These are phyloP conservation scores for Nomada lathburiana DNA, from an alignment of 2,888 invertebrate genomes.

Conservation along the genomic window DNA sequence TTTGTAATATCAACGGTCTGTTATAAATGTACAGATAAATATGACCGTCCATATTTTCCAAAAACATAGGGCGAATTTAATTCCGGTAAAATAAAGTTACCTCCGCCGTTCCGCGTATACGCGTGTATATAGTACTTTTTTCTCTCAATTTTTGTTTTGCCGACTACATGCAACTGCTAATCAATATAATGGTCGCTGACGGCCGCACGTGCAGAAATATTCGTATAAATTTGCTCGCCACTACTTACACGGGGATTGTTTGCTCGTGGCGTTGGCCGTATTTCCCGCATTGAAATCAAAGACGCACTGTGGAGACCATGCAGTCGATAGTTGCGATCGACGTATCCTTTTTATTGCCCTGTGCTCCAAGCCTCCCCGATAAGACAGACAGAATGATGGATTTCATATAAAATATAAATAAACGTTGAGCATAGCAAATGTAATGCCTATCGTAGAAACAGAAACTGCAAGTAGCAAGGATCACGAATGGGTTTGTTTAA, in stretches of 20 bases:
- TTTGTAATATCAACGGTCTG: not conserved
- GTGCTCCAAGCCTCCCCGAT: too few species aligned
- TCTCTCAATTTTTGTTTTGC: not conserved
- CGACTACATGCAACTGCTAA: slow-evolving; percentile 1
- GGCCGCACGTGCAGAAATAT: slow-evolving; percentile 21
- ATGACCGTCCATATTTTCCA: slow-evolving; percentile 18
- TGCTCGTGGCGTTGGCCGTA: not conserved
- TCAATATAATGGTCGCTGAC: slow-evolving; percentile 20
- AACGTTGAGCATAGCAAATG: not conserved
- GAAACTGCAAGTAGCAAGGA: slow-evolving; percentile 23
- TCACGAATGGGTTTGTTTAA: slow-evolving; percentile 10
- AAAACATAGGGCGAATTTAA: not conserved
- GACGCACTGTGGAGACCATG: not conserved
- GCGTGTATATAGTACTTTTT: not conserved
- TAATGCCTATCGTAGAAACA: slow-evolving; percentile 9
- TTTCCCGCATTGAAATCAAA: slow-evolving; percentile 22
- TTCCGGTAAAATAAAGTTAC: slow-evolving; percentile 27
- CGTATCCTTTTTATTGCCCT: not conserved
- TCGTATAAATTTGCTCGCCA: slow-evolving; percentile 14
- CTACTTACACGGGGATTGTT: slow-evolving; percentile 28
- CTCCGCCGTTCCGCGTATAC: not conserved
- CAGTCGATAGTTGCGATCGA: not conserved
- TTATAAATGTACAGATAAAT: slow-evolving; percentile 18
- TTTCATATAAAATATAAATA: not conserved
- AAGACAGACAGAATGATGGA: too few species aligned